Conservation (phyloP, 1,140 invertebrate genomes). For the Riptortus pedestris region DNA sequence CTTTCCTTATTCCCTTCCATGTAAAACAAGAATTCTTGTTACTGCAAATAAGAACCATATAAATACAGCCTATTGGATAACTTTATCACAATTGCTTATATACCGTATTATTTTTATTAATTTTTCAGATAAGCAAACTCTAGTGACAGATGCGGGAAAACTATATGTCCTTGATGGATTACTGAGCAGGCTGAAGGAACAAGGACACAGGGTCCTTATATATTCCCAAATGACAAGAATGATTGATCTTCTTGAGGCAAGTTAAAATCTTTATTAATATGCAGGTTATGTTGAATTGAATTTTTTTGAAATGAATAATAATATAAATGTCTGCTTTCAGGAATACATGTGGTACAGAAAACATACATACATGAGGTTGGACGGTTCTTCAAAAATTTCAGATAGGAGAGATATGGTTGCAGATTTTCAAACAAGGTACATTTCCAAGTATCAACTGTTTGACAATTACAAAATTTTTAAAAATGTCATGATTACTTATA, state of each 20-base stretch:
- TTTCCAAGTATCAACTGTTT: constrained; percentile 8
- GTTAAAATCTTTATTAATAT: not conserved
- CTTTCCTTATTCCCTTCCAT: no score
- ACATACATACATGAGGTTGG: constrained; percentile 82
- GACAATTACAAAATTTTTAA: no score
- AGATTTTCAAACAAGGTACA: constrained; percentile 68
- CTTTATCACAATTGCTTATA: no score
- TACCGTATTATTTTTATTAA: no score
- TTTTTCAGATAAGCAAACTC: constrained; percentile 71
- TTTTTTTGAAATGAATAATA: not conserved
- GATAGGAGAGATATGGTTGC: constrained; percentile 86
- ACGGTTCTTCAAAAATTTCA: constrained; percentile 86
- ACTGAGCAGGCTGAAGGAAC: constrained; percentile 67
- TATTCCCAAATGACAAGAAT: constrained; percentile 97
- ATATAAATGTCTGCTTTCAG: constrained; percentile 41
- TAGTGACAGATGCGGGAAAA: constrained; percentile 89
- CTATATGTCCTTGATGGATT: constrained; percentile 78
- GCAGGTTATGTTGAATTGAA: constrained; percentile 18
- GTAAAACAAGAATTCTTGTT: no score
- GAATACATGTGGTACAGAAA: constrained; percentile 89
- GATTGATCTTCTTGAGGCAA: constrained; percentile 88
- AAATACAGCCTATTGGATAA: no score
- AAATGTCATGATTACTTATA: no score
- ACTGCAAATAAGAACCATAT: no score
- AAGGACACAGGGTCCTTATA: constrained; percentile 84